A percentile compares a stretch with the other conserved stretches of the same genome.
These are phyloP conservation scores for Zaprionus capensis DNA, from an alignment of 1,140 invertebrate genomes.

Conservation along the genomic window DNA sequence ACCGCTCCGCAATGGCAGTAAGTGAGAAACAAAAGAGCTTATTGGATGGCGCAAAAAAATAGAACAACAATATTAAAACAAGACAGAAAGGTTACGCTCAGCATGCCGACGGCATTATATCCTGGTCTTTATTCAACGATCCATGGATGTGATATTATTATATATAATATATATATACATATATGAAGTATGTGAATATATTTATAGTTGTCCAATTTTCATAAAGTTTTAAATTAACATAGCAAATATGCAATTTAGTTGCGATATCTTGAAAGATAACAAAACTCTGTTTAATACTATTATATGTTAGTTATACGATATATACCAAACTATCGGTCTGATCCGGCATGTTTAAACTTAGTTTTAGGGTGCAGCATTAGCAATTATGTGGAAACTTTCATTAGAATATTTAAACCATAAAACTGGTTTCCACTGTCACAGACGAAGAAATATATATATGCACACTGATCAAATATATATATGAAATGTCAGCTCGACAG, in stretches of 20 bases:
- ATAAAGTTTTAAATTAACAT: not conserved
- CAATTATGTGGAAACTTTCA: not conserved
- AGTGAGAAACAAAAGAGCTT: constrained; percentile 71
- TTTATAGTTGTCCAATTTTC: not conserved
- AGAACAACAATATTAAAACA: constrained; percentile 21
- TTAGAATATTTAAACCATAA: not conserved
- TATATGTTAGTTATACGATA: no score
- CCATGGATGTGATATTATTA: not conserved
- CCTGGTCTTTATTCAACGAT: no score
- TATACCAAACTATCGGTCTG: no score
- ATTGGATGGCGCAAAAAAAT: constrained; percentile 18
- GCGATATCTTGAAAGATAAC: not conserved
- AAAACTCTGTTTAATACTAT: no score
- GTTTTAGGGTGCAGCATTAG: no score
- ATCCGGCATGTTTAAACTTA: no score
- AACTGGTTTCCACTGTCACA: not conserved
- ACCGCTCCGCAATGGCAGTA: constrained; percentile 43
- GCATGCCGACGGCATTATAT: not conserved
- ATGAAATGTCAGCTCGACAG: no score
- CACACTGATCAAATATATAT: no score
- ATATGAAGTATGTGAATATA: no score
- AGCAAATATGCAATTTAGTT: not conserved
- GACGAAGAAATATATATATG: not conserved
- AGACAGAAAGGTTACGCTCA: not conserved
- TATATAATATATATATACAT: not conserved